Conservation (phyloP, 2,888 invertebrate species). For the Hemistola chrysoprasaria region DNA sequence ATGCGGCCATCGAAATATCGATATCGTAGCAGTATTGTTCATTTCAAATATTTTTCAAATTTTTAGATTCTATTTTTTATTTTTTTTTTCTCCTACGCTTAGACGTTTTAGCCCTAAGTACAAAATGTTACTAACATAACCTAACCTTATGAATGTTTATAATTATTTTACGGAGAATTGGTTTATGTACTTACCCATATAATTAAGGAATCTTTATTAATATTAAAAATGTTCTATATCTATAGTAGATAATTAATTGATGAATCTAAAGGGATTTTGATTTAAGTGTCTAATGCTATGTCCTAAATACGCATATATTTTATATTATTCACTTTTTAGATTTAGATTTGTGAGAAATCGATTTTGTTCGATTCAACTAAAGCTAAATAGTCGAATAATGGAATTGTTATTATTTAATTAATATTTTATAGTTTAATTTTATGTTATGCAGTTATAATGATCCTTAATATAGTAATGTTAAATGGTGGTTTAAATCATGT, state of each 20-base stretch:
- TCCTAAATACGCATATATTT: constrained; percentile 18
- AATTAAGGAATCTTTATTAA: constrained; percentile 48
- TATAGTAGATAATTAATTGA: constrained; percentile 38
- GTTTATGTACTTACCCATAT: constrained; percentile 74
- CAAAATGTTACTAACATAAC: constrained; percentile 70
- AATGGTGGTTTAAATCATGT: constrained; percentile 52
- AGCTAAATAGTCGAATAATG: constrained; percentile 26
- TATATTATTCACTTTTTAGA: constrained; percentile 17
- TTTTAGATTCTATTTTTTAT: constrained; percentile 42
- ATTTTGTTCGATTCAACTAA: constrained; percentile 16
- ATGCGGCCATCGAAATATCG: constrained; percentile 54
- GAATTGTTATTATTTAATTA: constrained; percentile 33
- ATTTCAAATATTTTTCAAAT: constrained; percentile 39
- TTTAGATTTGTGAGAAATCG: constrained; percentile 2
- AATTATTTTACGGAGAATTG: constrained; percentile 59
- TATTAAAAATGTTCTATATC: constrained; percentile 49
- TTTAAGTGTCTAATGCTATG: constrained; percentile 25
- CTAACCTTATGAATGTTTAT: constrained; percentile 55
- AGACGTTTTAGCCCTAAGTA: constrained; percentile 67
- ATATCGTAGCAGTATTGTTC: constrained; percentile 67
- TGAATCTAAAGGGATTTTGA: constrained; percentile 49
- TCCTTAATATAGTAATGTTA: constrained; percentile 76
- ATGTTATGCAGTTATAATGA: constrained; percentile 46
- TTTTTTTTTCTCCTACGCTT: constrained; percentile 52
- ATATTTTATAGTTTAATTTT: constrained; percentile 39